These are phyloP conservation scores for Aporophyla lueneburgensis DNA, from an alignment of 2,888 invertebrate genomes.

Conservation along the genomic window DNA sequence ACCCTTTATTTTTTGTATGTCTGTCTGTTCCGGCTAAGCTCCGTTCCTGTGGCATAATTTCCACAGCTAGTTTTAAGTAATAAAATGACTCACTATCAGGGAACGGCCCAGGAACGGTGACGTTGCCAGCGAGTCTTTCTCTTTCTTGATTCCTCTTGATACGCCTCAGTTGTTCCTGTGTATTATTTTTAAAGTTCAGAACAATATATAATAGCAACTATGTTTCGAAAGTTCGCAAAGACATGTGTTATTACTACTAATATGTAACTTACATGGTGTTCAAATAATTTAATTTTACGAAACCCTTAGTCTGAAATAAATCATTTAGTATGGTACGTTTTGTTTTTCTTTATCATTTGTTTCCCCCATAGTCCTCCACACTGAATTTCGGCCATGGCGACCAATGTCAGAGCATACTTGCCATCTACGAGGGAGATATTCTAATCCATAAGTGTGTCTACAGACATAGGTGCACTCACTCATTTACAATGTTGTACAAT, in stretches of 20 bases:
- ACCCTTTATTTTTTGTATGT: too few species aligned
- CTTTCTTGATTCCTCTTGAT: slow-evolving; percentile 98
- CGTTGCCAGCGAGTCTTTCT: slow-evolving; percentile 92
- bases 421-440: too few species aligned
- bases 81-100: slow-evolving; percentile 77
- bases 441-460: too few species aligned
- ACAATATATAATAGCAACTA: background rate
- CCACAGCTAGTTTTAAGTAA: background rate
- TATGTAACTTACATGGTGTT: background rate
- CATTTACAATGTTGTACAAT: background rate
- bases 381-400: too few species aligned
- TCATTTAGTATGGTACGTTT: background rate
- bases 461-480: too few species aligned
- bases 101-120: slow-evolving; percentile 79
- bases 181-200: background rate
- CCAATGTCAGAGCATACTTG: too few species aligned
- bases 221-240: background rate
- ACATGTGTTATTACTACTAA: too few species aligned
- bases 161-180: slow-evolving; percentile 96
- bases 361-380: too few species aligned
- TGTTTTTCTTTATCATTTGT: background rate
- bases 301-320: background rate
- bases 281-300: background rate
- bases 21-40: too few species aligned
- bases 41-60: too few species aligned